phyloP scores from a whole-genome alignment of 1,140 invertebrate species.

The Diprion similis region DNA sequence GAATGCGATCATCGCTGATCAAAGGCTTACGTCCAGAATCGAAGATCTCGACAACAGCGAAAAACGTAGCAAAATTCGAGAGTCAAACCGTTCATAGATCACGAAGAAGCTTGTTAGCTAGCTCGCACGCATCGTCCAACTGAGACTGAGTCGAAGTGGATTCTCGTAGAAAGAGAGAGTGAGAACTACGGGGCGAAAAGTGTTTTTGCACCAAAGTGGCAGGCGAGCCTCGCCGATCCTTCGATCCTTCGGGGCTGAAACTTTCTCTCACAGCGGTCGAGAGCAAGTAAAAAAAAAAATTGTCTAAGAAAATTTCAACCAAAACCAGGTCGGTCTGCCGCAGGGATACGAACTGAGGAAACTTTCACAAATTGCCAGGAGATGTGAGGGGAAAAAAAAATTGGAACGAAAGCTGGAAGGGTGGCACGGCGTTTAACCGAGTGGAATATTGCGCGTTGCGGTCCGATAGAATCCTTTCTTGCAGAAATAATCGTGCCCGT shows the following conservation, averaged over 20 bases:
- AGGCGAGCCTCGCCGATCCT: too few species aligned
- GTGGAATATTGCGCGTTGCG: background rate
- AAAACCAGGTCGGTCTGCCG: background rate
- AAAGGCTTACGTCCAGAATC: too few species aligned
- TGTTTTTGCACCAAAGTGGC: background rate
- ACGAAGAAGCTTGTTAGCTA: background rate
- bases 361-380: background rate
- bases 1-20: too few species aligned
- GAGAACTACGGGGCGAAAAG: background rate
- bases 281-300: conserved; percentile 27
- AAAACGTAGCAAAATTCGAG: too few species aligned
- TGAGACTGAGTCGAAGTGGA: background rate
- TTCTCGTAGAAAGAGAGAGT: background rate
- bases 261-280: conserved; percentile 35
- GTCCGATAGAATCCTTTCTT: background rate
- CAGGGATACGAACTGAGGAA: background rate
- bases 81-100: too few species aligned
- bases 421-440: background rate
- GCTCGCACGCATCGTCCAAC: background rate
- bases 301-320: background rate
- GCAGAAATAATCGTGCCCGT: background rate
- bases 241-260: conserved; percentile 11
- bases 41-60: too few species aligned
- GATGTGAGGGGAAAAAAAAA: background rate
- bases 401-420: conserved; percentile 2